Evolutionary conservation across 1,140 invertebrate species (phyloP).

Genomic region (Ladona fulva): DNA sequence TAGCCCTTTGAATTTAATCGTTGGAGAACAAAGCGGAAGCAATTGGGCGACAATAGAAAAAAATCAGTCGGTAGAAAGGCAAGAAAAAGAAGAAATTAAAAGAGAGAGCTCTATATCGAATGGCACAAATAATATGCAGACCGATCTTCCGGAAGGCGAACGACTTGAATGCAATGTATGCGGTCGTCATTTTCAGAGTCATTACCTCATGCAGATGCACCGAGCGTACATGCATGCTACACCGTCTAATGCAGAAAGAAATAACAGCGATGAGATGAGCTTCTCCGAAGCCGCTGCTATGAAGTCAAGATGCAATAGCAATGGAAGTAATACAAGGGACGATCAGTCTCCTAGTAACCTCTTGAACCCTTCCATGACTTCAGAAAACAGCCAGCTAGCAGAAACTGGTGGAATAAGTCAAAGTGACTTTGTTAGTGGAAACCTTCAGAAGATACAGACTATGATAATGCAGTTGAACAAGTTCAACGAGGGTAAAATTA

Average conservation of each 20-base stretch:
- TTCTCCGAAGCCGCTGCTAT: background rate
- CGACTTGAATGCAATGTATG: slow-evolving; percentile 46
- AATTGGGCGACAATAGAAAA: slow-evolving; percentile 18
- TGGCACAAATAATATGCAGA: slow-evolving; percentile 22
- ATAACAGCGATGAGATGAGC: background rate
- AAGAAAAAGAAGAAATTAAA: slow-evolving; percentile 23
- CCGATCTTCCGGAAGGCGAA: slow-evolving; percentile 30
- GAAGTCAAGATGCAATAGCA: background rate
- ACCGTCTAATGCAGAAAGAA: slow-evolving; percentile 35
- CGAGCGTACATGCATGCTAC: slow-evolving; percentile 34
- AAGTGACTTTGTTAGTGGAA: slow-evolving; percentile 57
- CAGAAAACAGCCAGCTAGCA: slow-evolving; percentile 24
- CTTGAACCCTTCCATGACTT: slow-evolving; percentile 24
- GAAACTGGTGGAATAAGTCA: slow-evolving; percentile 30
- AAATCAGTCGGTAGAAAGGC: background rate
- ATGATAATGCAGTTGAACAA: slow-evolving; percentile 86
- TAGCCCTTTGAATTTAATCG: slow-evolving; percentile 51
- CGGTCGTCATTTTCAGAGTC: slow-evolving; percentile 44
- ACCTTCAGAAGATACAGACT: slow-evolving; percentile 77
- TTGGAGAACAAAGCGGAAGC: slow-evolving; percentile 37
- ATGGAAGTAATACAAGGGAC: slow-evolving; percentile 33
- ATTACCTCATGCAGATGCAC: slow-evolving; percentile 44
- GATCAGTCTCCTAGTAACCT: slow-evolving; percentile 33
- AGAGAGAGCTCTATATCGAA: slow-evolving; percentile 25
- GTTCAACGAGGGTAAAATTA: slow-evolving; percentile 47